These are phyloP conservation scores for Dendroctonus valens DNA, from an alignment of 1,140 invertebrate genomes.

Conservation along the genomic window DNA sequence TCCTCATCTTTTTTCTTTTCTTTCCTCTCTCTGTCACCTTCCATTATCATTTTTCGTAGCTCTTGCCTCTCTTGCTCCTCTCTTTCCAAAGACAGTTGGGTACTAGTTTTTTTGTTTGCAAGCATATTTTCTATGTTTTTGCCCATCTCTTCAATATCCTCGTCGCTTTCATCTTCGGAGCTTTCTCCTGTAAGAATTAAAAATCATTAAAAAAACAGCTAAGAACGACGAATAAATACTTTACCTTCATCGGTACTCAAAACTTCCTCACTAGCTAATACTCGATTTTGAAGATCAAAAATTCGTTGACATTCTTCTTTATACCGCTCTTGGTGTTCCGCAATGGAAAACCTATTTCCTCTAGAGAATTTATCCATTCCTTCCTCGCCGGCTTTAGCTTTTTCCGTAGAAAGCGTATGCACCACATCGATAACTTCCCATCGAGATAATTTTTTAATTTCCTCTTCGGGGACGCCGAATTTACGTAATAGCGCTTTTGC, in stretches of 20 bases:
- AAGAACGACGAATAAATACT: not conserved
- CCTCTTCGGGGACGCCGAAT: constrained; percentile 96
- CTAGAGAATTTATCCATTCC: constrained; percentile 98
- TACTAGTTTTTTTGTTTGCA: constrained; percentile 91
- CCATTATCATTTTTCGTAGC: constrained; percentile 88
- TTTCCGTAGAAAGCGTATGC: constrained; percentile 94
- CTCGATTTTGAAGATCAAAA: constrained; percentile 97
- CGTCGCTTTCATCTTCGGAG: constrained; percentile 81
- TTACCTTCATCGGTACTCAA: constrained; percentile 60
- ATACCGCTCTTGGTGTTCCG: constrained; percentile 98
- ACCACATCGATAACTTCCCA: constrained; percentile 99
- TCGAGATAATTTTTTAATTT: constrained; percentile 95
- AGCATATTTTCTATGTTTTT: constrained; percentile 98
- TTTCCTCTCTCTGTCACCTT: constrained; percentile 66
- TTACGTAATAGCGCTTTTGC: constrained; percentile 94
- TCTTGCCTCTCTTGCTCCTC: constrained; percentile 96
- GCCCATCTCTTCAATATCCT: constrained; percentile 98
- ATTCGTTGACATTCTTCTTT: constrained; percentile 99
- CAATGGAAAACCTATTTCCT: constrained; percentile 97
- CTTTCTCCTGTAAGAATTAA: constrained; percentile 68
- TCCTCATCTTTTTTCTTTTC: constrained; percentile 67
- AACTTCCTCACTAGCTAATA: constrained; percentile 88
- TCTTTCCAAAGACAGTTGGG: constrained; percentile 73
- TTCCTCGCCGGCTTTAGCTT: constrained; percentile 97
- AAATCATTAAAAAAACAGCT: not conserved